These are phyloP conservation scores for Zygogramma bicolorata DNA, from an alignment of 2,888 invertebrate genomes.

Conservation along the genomic window DNA sequence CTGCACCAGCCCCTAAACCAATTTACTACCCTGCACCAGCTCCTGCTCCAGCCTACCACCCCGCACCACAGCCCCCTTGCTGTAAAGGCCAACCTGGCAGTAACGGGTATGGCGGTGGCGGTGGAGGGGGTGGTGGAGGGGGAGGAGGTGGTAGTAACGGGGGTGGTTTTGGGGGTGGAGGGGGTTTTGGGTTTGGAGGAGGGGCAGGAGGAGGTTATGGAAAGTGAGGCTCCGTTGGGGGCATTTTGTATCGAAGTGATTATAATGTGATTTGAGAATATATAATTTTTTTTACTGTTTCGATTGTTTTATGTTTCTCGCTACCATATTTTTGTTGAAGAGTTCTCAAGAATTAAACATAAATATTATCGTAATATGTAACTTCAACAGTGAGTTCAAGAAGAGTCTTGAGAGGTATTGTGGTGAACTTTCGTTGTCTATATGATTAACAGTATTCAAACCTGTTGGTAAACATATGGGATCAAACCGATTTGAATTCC, in stretches of 20 bases:
- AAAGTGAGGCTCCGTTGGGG: not conserved
- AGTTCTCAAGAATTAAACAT: too few species aligned
- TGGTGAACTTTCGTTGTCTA: too few species aligned
- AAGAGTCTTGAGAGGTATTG: too few species aligned
- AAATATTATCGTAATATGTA: too few species aligned
- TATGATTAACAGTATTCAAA: too few species aligned
- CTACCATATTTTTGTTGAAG: too few species aligned
- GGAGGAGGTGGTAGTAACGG: not conserved
- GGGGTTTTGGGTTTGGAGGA: constrained; percentile 5
- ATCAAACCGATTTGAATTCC: too few species aligned
- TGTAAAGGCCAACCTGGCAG: not conserved
- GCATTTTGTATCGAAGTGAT: not conserved
- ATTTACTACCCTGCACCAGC: not conserved
- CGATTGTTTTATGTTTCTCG: not conserved
- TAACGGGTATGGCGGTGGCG: not conserved
- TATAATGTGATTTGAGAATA: not conserved
- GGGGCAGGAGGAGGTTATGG: constrained; percentile 11
- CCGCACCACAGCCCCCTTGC: not conserved
- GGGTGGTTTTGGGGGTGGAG: not conserved
- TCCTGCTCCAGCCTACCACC: not conserved
- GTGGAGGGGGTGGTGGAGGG: not conserved
- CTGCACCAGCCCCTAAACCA: not conserved
- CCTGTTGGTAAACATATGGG: too few species aligned
- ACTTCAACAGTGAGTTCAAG: too few species aligned
- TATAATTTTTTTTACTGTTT: not conserved